Base-by-base conservation (phyloP, 2,888 invertebrate genomes). In the Ephialtes manifestator region DNA sequence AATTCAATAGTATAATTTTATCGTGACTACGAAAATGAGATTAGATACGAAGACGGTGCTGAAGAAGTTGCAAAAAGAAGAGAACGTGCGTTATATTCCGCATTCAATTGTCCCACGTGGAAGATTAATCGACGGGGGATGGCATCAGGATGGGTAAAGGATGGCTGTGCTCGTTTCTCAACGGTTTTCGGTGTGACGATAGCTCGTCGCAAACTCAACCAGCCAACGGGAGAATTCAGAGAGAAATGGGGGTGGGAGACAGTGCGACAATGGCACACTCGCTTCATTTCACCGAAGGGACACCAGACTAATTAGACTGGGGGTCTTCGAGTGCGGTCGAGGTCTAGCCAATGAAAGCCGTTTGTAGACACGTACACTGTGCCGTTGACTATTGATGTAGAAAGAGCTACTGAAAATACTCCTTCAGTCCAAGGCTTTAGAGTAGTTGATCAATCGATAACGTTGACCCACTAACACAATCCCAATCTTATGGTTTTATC, bases 101-200 rank as follows among this genome's bases (percentile, higher is more conserved):
- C 84, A 75, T 81, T 81, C 78, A 71, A 85, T 82, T 76, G 79
- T 85, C 75, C 67, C 58, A 60, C 65, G 81, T 65, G 15, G 83
- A 71, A 81, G 85, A 82, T 85, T 82, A 79, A 85, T 79, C 79
- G 76, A 76, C 71, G 51, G 55, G 55, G 58, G 76, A 20, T 46
- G 43, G 65, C 65, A 71, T 51, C 39, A 72, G 67, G 53, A 58
- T 51, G 35, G 81, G 75, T 39, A 71, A 51, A 18, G 70, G 78
- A 63, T 31, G 60, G 81, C 18, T 31, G 24, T 43, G 78, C 67
- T 76, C 67, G 74, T 68, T 72, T 80, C 79, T 74, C 78, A 68
- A 78, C 75, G 71, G 63, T 76, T 80, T 76, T 65, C 71, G 74
- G 71, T 39, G 63, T 24, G 71, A 68, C 76, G 75, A 75, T 79